Conservation (phyloP, 2,888 invertebrate species). For the Andrena trimmerana region DNA sequence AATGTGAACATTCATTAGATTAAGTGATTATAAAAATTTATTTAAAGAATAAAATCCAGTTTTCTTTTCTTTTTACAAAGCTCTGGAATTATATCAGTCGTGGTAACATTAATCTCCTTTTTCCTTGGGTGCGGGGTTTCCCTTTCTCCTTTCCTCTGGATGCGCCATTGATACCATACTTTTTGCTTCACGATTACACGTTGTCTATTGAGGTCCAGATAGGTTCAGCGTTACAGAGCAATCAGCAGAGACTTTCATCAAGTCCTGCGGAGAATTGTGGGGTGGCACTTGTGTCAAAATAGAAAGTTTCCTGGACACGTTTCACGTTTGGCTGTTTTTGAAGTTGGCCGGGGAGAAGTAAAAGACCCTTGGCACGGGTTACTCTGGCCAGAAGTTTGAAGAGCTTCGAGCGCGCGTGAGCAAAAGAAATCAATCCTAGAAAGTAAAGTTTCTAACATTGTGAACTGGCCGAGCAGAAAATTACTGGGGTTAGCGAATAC, state of each 20-base stretch:
- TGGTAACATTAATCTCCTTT: too few relatives aligned
- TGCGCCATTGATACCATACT: too few relatives aligned
- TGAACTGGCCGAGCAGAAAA: constrained; percentile 13
- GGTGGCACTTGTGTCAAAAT: not conserved
- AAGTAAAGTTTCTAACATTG: constrained; percentile 28
- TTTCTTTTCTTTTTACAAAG: too few relatives aligned
- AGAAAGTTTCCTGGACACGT: constrained; percentile 43
- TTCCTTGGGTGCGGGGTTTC: too few relatives aligned
- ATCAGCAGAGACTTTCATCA: not conserved
- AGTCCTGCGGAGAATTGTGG: not conserved
- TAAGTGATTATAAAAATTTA: too few relatives aligned
- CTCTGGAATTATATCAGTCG: too few relatives aligned
- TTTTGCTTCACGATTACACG: too few relatives aligned
- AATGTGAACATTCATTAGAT: too few relatives aligned
- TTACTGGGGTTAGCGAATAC: not conserved
- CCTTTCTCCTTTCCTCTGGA: too few relatives aligned
- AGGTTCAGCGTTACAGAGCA: not conserved
- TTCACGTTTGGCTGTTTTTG: constrained; percentile 43
- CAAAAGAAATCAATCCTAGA: constrained; percentile 47
- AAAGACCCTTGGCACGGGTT: constrained; percentile 49
- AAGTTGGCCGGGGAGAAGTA: constrained; percentile 47
- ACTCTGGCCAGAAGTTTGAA: constrained; percentile 41
- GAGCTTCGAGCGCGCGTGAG: constrained; percentile 49
- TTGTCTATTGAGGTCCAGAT: not conserved
- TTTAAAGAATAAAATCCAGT: too few relatives aligned